Conservation (phyloP, 2,888 invertebrate species). For the Protonemura montana region DNA sequence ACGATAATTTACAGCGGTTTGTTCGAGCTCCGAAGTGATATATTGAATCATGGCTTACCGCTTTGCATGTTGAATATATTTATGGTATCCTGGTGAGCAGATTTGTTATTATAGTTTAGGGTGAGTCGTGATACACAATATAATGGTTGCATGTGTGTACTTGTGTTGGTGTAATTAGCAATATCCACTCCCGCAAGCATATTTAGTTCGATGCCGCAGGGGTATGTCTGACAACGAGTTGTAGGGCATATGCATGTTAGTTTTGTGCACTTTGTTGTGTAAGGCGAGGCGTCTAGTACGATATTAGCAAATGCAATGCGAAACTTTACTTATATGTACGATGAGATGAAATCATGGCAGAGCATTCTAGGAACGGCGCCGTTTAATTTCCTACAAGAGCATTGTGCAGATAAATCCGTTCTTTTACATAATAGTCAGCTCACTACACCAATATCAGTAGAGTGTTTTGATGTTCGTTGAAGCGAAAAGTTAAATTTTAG, state of each 20-base stretch:
- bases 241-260: background rate
- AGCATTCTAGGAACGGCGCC: background rate
- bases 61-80: constrained; percentile 4
- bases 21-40: background rate
- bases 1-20: background rate
- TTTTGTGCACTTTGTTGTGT: background rate
- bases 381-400: background rate
- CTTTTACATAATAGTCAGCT: background rate
- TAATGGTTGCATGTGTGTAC: background rate
- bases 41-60: background rate
- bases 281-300: background rate
- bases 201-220: background rate
- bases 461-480: background rate
- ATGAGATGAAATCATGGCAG: background rate
- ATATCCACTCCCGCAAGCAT: background rate
- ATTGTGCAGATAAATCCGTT: background rate
- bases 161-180: background rate
- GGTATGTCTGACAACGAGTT: background rate
- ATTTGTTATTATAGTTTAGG: background rate
- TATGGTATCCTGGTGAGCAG: background rate
- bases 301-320: background rate
- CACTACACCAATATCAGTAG: background rate
- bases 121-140: background rate
- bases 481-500: background rate
- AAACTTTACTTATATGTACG: background rate